phyloP scores from a whole-genome alignment of 1,140 invertebrate genomes.

The Paracyclopina nana region DNA sequence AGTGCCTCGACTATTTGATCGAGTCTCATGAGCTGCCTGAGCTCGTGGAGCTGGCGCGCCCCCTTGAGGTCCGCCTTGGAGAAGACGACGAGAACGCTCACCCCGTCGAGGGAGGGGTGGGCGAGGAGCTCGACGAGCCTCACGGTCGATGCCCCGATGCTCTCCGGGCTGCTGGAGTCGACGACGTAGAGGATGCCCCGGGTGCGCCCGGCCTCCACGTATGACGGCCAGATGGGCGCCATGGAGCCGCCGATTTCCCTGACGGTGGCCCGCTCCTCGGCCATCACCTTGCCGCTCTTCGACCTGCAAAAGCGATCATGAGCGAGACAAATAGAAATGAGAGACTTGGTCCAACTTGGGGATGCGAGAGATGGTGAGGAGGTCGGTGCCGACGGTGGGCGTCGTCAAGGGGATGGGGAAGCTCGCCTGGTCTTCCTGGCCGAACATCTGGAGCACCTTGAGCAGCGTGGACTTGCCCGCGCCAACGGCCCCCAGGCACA shows the following conservation, averaged over 20 bases:
- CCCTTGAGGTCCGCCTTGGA: conserved; percentile 8
- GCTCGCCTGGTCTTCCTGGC: no score
- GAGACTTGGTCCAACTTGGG: no score
- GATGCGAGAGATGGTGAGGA: no score
- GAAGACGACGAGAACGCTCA: conserved; percentile 5
- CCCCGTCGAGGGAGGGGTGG: not conserved
- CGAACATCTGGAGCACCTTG: no score
- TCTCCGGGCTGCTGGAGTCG: not conserved
- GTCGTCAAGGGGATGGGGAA: no score
- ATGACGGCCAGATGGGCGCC: conserved; percentile 5
- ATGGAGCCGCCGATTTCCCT: conserved; percentile 5
- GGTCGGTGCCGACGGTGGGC: no score
- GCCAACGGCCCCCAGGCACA: no score
- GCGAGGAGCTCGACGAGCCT: not conserved
- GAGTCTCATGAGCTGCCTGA: conserved; percentile 6
- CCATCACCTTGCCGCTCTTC: no score
- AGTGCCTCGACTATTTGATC: conserved; percentile 6
- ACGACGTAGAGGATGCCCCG: conserved; percentile 7
- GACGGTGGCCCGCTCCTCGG: no score
- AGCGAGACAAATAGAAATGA: no score
- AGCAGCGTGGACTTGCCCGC: no score
- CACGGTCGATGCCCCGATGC: not conserved
- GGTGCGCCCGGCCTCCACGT: not conserved
- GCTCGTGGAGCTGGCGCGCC: not conserved
- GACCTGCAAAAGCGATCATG: no score